Percentiles rank a stretch among this genome's conserved stretches.
Evolutionary conservation across 2,113 vertebrate genomes (phyloP).

Genomic region (Mus spicilegus): DNA sequence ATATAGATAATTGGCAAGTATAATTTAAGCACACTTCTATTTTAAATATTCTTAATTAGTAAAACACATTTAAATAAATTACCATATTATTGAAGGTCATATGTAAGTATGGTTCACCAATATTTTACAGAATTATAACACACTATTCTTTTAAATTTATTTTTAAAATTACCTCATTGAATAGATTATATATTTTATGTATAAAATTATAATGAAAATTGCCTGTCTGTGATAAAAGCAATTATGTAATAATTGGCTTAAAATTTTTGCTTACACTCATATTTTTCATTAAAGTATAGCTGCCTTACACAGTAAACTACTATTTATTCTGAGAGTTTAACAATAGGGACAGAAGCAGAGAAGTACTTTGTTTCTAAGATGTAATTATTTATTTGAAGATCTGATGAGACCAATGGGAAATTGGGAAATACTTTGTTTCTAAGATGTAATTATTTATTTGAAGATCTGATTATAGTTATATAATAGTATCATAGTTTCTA

Average conservation of each 20-base stretch:
- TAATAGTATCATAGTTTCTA: background rate
- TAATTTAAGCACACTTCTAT: constrained; percentile 84
- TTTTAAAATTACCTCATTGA: constrained; percentile 35
- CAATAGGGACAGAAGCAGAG: background rate
- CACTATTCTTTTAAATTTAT: constrained; percentile 4
- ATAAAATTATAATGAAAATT: background rate
- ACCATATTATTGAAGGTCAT: constrained; percentile 88
- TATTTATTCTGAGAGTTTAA: background rate
- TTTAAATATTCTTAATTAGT: constrained; percentile 88
- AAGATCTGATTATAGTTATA: background rate
- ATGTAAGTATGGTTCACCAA: constrained; percentile 74
- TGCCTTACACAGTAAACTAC: background rate
- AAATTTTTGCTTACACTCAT: background rate
- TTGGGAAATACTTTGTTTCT: too few relatives aligned
- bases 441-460: background rate
- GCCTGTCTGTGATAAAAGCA: constrained; percentile 7
- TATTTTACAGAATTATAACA: constrained; percentile 78
- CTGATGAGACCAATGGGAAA: too few relatives aligned
- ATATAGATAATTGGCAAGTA: constrained; percentile 86
- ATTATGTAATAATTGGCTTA: background rate
- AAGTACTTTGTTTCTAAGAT: background rate
- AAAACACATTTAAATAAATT: constrained; percentile 89
- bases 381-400: background rate
- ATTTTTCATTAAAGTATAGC: background rate
- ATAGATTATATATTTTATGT: background rate